Percentiles rank a stretch among this genome's conserved stretches.
phyloP scores from a whole-genome alignment of 2,888 invertebrate species.

The Pyrrhia umbra region DNA sequence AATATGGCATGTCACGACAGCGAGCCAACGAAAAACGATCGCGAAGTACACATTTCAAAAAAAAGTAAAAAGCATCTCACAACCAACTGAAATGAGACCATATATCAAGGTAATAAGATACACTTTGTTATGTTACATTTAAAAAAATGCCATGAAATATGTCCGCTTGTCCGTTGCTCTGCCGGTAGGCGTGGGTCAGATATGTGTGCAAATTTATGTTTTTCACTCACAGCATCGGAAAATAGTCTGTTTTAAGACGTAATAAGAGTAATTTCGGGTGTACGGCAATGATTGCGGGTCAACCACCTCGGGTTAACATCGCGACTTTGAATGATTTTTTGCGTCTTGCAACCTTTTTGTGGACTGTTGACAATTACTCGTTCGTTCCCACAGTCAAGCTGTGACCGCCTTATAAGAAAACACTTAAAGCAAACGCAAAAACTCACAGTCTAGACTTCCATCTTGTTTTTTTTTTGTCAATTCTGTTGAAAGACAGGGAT shows the following conservation, averaged over 20 bases:
- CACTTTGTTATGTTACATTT: conserved; percentile 65
- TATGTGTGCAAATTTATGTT: conserved; percentile 76
- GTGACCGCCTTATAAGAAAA: conserved; percentile 67
- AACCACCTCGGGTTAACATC: conserved; percentile 77
- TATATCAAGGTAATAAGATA: conserved; percentile 72
- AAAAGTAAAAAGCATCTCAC: conserved; percentile 63
- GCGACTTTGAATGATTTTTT: conserved; percentile 75
- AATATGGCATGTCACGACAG: conserved; percentile 89
- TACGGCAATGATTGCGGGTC: conserved; percentile 69
- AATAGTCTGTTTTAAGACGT: conserved; percentile 71
- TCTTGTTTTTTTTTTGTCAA: conserved; percentile 48
- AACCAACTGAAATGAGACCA: conserved; percentile 69
- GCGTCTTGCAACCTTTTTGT: conserved; percentile 67
- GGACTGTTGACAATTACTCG: conserved; percentile 77
- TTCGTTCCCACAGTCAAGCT: conserved; percentile 72
- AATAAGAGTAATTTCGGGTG: conserved; percentile 70
- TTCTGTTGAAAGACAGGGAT: background rate
- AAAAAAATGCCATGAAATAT: conserved; percentile 84
- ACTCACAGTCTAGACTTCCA: conserved; percentile 53
- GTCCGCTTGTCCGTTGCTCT: conserved; percentile 82
- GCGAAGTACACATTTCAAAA: conserved; percentile 76
- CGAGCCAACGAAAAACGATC: conserved; percentile 82
- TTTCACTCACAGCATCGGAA: conserved; percentile 70
- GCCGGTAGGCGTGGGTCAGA: conserved; percentile 88
- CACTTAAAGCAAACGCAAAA: conserved; percentile 53